A percentile compares a stretch with the other conserved stretches of the same genome.
Conservation (phyloP, 1,140 invertebrate genomes). For the Colletes gigas region DNA sequence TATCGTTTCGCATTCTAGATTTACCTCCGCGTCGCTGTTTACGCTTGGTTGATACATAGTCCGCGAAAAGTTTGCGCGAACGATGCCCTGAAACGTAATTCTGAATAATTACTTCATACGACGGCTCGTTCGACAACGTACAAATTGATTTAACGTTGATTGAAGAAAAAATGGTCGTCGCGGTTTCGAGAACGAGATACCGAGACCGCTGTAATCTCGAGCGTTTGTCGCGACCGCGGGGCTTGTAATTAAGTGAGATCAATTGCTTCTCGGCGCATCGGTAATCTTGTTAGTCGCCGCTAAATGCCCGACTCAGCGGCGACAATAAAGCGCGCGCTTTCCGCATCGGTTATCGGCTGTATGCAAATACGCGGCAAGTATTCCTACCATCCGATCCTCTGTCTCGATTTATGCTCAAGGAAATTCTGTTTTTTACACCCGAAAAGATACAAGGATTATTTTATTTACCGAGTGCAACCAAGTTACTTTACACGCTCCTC, state of each 20-base stretch:
- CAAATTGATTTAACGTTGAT: neutral
- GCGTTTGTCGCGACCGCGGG: slow-evolving; percentile 36
- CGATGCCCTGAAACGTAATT: neutral
- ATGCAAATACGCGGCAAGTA: slow-evolving; percentile 27
- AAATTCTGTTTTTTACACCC: neutral
- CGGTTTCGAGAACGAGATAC: slow-evolving; percentile 11
- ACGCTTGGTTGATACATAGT: no score
- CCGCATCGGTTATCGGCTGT: slow-evolving; percentile 13
- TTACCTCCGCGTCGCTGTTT: neutral
- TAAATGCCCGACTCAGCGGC: slow-evolving; percentile 39
- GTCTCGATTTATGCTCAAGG: neutral
- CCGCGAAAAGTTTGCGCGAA: neutral
- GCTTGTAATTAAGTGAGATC: slow-evolving; percentile 53
- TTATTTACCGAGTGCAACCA: no score
- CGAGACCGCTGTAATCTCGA: slow-evolving; percentile 17
- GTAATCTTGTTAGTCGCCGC: slow-evolving; percentile 50
- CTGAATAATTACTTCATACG: neutral
- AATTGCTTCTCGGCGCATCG: slow-evolving; percentile 41
- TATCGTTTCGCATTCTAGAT: neutral
- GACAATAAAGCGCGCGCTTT: slow-evolving; percentile 37
- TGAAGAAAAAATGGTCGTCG: neutral
- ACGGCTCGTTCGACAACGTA: neutral
- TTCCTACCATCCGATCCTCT: neutral
- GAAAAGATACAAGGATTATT: no score
- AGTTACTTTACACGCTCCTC: no score